Conservation (phyloP, 2,113 vertebrate genomes). For the Picathartes gymnocephalus region DNA sequence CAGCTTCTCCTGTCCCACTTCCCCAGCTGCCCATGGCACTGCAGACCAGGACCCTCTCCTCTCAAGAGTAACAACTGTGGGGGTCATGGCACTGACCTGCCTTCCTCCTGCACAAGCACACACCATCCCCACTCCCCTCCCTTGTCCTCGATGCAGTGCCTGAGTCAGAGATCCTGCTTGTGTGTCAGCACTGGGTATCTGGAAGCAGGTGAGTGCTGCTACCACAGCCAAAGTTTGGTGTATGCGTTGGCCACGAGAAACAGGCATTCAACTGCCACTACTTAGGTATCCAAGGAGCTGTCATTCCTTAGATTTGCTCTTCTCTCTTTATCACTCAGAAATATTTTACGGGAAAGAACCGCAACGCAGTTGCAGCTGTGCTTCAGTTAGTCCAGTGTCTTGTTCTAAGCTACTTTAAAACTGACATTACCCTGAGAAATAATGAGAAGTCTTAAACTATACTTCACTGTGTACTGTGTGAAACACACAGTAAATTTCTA, state of each 20-base stretch:
- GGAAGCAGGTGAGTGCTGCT: accelerated
- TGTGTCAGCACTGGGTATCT: background rate
- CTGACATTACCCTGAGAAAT: background rate
- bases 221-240: background rate
- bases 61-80: accelerated
- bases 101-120: background rate
- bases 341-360: background rate
- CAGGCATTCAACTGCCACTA: background rate
- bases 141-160: background rate
- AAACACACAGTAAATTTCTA: background rate
- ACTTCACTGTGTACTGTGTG: background rate
- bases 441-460: constrained; percentile 11
- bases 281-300: background rate
- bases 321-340: background rate
- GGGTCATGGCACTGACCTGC: background rate
- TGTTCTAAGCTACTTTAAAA: background rate
- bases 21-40: accelerated
- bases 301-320: background rate
- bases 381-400: background rate
- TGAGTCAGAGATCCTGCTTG: background rate
- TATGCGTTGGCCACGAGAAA: accelerated
- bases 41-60: background rate
- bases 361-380: background rate
- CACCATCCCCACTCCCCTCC: accelerated
- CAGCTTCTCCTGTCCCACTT: background rate